Evolutionary conservation across 2,113 vertebrate species (phyloP).

Genomic region (Ailuropoda melanoleuca): DNA sequence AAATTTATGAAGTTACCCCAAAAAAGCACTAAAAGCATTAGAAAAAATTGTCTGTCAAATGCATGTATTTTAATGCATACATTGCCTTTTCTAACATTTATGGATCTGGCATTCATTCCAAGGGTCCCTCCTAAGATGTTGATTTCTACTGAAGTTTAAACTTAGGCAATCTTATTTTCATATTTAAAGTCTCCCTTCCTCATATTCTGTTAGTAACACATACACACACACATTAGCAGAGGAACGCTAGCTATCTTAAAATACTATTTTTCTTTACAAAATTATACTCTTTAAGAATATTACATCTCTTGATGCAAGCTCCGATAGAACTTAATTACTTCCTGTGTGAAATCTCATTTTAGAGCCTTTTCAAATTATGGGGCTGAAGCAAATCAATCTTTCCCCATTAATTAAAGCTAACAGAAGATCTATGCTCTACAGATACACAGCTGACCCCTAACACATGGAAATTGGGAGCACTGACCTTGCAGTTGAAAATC

Average conservation of each 20-base stretch:
- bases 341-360: not conserved
- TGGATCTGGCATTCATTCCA: not conserved
- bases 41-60: not conserved
- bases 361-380: not conserved
- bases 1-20: not conserved
- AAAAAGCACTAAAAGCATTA: not conserved
- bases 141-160: not conserved
- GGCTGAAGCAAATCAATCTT: not conserved
- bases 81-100: constrained; percentile 27
- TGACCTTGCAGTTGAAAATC: not conserved
- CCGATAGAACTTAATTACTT: not conserved
- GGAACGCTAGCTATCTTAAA: not conserved
- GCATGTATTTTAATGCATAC: not conserved
- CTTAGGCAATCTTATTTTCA: not conserved
- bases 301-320: not conserved
- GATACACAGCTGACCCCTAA: not conserved
- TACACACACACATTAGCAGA: not conserved
- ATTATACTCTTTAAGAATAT: constrained; percentile 1
- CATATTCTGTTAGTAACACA: not conserved
- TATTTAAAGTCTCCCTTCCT: not conserved
- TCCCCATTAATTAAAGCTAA: not conserved
- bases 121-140: not conserved
- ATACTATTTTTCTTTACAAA: not conserved
- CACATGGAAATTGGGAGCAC: not conserved
- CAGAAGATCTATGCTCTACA: not conserved